Evolutionary conservation across 1,140 invertebrate species (phyloP), one percentile per base, ranked within the genome.

Genomic region (Pseudomyrmex dendroicus): DNA sequence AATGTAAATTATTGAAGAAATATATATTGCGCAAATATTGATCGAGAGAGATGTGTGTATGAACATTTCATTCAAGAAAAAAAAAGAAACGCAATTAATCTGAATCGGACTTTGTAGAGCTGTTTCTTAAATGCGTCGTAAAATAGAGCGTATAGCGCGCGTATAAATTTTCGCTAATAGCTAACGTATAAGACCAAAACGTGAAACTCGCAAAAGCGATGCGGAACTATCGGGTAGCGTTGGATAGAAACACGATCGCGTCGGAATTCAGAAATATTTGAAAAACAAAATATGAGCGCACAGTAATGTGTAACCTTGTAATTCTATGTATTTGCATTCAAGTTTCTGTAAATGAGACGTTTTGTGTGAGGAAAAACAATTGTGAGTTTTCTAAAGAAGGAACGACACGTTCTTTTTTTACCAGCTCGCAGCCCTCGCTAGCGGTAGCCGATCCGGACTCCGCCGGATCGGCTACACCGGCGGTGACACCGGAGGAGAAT

Each of bases 371-470:
- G 13, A 61, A 4, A 61, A 10, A 22, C 22, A 61, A 20, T 20
- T 61, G 10, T 12, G 17, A 5, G 17, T 61, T 20, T 9, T 59
- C 10, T 22, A 61, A 61, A 61, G 10, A 61, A 22, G 8, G 7
- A 35, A 35, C 35, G 5, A 35, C 35, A 35, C 5, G 44, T 80
- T 2, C 44, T 67, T 66, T 8, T 8, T 77, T 20, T 73, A 70
- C 86, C 83, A 84, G 83, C 83, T 91, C 73, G 74, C 73, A 89
- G 84, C 85, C 86, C 84, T 91, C 84, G 86, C 90, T 92, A 91
- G 91, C 89, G 73, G 91, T 90, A 92, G 92, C 89, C 88, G 89
- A 91, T 90, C 84, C 84, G 87, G 84, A 91, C 90, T 84, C 84
- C 68, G 77, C 84, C 87, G 89, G 85, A 59, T 35, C 35, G 35